Evolutionary conservation across 2,888 invertebrate genomes (phyloP).

Genomic region (Ceraclea dissimilis): DNA sequence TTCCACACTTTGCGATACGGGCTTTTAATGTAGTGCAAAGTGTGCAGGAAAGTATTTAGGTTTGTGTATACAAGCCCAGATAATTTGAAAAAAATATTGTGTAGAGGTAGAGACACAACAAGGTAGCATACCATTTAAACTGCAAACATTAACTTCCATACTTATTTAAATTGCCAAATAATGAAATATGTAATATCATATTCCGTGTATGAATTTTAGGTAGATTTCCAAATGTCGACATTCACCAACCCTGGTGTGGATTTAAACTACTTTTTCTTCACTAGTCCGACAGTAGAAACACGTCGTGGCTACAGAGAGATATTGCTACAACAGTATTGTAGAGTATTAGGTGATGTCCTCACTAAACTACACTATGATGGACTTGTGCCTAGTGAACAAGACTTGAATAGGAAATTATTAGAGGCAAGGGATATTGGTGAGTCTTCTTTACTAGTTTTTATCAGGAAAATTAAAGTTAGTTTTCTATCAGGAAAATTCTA

Average conservation of each 20-base stretch:
- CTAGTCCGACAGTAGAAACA: constrained; percentile 33
- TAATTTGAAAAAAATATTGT: too few species aligned
- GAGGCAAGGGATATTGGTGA: constrained; percentile 17
- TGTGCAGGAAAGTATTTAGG: too few species aligned
- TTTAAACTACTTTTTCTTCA: constrained; percentile 36
- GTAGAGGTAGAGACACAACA: too few species aligned
- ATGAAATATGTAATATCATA: too few species aligned
- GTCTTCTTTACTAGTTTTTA: neutral
- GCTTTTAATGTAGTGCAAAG: too few species aligned
- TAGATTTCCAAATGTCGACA: constrained; percentile 37
- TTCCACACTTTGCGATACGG: too few species aligned
- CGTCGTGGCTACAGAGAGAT: constrained; percentile 28
- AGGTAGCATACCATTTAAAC: too few species aligned
- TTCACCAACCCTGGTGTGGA: constrained; percentile 37
- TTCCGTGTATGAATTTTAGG: too few species aligned
- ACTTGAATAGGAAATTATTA: constrained; percentile 13
- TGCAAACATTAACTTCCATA: too few species aligned
- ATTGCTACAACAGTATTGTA: constrained; percentile 31
- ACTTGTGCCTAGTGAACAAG: constrained; percentile 15
- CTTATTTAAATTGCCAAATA: too few species aligned
- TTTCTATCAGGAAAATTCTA: neutral
- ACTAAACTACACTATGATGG: constrained; percentile 25
- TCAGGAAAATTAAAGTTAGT: neutral
- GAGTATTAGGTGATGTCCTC: constrained; percentile 29
- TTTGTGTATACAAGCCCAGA: too few species aligned